phyloP scores from a whole-genome alignment of 2,888 invertebrate genomes.

The Apoderus coryli region DNA sequence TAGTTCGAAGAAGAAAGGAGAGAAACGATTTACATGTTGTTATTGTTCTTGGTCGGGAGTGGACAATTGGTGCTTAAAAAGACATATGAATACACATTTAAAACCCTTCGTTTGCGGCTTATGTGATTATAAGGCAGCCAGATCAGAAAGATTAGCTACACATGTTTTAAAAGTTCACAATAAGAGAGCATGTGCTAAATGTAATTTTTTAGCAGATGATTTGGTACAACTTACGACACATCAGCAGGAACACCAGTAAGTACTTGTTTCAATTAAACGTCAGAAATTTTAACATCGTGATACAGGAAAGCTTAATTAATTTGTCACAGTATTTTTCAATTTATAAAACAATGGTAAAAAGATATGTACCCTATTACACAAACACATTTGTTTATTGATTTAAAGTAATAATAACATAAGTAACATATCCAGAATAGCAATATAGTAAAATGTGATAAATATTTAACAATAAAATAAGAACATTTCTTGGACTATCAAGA shows the following conservation, averaged over 20 bases:
- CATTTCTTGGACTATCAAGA: no score
- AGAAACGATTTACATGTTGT: conserved; percentile 52
- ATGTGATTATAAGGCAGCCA: conserved; percentile 87
- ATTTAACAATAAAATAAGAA: no score
- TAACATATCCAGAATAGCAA: no score
- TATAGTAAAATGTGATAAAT: no score
- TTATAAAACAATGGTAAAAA: no score
- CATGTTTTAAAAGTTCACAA: conserved; percentile 87
- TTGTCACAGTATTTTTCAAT: no score
- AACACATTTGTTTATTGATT: no score
- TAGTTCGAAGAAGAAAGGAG: conserved; percentile 31
- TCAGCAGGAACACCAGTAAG: conserved; percentile 63
- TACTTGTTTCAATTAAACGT: no score
- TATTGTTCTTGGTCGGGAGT: conserved; percentile 88
- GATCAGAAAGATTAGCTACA: conserved; percentile 77
- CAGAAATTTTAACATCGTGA: no score
- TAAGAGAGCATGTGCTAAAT: conserved; percentile 79
- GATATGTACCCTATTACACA: no score
- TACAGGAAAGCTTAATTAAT: no score
- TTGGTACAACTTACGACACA: conserved; percentile 64
- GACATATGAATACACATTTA: conserved; percentile 83
- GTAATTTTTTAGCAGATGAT: conserved; percentile 76
- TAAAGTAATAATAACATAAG: no score
- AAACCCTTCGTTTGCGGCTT: conserved; percentile 83
- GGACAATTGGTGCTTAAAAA: conserved; percentile 86